phyloP scores from a whole-genome alignment of 1,140 invertebrate genomes.

The Platyura marginata region DNA sequence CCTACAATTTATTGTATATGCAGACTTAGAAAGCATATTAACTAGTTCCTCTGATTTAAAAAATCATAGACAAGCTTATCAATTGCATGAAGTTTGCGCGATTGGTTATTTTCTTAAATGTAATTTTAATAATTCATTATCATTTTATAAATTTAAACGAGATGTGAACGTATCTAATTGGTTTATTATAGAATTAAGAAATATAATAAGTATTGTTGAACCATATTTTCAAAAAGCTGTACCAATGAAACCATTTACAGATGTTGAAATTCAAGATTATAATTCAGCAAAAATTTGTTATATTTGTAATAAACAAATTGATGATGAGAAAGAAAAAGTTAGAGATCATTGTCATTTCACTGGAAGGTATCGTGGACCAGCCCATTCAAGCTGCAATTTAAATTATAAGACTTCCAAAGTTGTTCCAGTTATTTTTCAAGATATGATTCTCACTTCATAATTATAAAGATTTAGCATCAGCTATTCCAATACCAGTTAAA shows the following conservation, averaged over 20 bases:
- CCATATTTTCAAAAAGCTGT: not conserved
- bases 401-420: conserved; percentile 9
- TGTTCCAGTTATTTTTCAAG: conserved; percentile 17
- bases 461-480: conserved; percentile 1
- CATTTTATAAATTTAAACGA: too few relatives aligned
- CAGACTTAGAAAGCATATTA: too few relatives aligned
- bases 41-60: too few relatives aligned
- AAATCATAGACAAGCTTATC: too few relatives aligned
- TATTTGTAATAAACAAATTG: not conserved
- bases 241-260: not conserved
- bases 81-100: too few relatives aligned
- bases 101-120: too few relatives aligned
- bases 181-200: too few relatives aligned
- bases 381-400: conserved; percentile 14
- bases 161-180: too few relatives aligned
- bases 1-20: too few relatives aligned
- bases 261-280: not conserved
- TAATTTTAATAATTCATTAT: too few relatives aligned
- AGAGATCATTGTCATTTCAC: conserved; percentile 14
- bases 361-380: conserved; percentile 10
- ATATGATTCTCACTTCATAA: not conserved
- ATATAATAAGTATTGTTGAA: too few relatives aligned
- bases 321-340: conserved; percentile 4
- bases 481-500: conserved; percentile 2
- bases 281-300: not conserved